Evolutionary conservation across 1,140 invertebrate species (phyloP).

Genomic region (Procambarus virginalis): DNA sequence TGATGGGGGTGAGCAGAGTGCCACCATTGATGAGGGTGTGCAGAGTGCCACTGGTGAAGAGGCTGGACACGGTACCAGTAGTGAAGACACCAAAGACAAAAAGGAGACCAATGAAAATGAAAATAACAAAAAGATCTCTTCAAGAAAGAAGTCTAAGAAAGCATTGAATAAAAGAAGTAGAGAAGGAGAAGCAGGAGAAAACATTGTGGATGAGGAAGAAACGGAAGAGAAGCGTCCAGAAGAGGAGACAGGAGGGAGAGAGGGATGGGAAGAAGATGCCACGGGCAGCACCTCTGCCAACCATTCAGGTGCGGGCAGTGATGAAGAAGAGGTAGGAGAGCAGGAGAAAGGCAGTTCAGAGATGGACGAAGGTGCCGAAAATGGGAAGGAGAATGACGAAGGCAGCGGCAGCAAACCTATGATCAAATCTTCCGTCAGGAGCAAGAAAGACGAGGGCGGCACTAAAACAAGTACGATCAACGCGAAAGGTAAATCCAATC

Average conservation of each 20-base stretch:
- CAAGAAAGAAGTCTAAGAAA: not conserved
- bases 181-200: not conserved
- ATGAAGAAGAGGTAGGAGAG: conserved; percentile 8
- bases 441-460: not conserved
- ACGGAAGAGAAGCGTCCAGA: not conserved
- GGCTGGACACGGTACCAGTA: not conserved
- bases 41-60: not conserved
- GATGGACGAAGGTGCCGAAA: not conserved
- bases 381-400: conserved; percentile 28
- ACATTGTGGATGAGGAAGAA: not conserved
- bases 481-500: not conserved
- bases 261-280: not conserved
- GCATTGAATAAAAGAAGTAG: not conserved
- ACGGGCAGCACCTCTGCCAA: not conserved
- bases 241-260: not conserved
- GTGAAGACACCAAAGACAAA: not conserved
- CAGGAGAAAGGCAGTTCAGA: not conserved
- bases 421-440: not conserved
- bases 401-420: not conserved
- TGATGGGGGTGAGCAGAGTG: not conserved
- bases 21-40: not conserved
- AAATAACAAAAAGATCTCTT: not conserved
- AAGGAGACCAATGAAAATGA: not conserved
- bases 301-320: not conserved
- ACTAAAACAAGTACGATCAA: not conserved